Evolutionary conservation across 2,888 invertebrate genomes (phyloP).

Genomic region (Sarcophaga carnaria): DNA sequence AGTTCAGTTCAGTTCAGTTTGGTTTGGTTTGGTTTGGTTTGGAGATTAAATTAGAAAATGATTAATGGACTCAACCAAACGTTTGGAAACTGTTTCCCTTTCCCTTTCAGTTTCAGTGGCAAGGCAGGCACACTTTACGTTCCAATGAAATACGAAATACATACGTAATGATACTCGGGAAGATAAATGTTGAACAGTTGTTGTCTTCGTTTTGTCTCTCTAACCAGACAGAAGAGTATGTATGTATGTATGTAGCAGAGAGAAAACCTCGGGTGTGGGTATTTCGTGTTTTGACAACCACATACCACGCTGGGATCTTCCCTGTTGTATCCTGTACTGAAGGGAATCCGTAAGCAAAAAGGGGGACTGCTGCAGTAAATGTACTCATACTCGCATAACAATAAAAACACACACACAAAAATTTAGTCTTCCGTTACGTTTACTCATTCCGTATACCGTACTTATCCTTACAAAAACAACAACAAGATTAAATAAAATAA

Average conservation of each 20-base stretch:
- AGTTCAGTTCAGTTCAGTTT: conserved; percentile 64
- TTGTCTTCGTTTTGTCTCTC: conserved; percentile 3
- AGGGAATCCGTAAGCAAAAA: conserved; percentile 4
- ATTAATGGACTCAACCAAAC: conserved; percentile 81
- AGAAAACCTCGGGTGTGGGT: neutral
- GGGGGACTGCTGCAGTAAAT: neutral
- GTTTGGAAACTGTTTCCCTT: conserved; percentile 67
- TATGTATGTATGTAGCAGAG: conserved; percentile 25
- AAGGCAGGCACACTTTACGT: conserved; percentile 77
- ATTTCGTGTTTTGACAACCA: conserved; percentile 63
- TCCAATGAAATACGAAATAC: conserved; percentile 12
- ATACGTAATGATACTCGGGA: conserved; percentile 79
- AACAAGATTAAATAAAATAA: neutral
- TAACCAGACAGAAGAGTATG: neutral
- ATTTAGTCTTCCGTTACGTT: conserved; percentile 77
- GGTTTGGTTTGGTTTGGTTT: conserved; percentile 26
- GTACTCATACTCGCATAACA: neutral
- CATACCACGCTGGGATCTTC: conserved; percentile 45
- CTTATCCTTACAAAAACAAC: conserved; percentile 37
- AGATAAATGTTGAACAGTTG: conserved; percentile 70
- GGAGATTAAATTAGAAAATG: conserved; percentile 81
- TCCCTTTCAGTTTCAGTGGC: conserved; percentile 30
- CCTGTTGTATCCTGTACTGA: conserved; percentile 58
- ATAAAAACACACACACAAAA: conserved; percentile 60
- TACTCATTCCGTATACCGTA: conserved; percentile 42